These are phyloP conservation scores for Tenualosa ilisha DNA, from an alignment of 2,797 vertebrate genomes.

Conservation along the genomic window DNA sequence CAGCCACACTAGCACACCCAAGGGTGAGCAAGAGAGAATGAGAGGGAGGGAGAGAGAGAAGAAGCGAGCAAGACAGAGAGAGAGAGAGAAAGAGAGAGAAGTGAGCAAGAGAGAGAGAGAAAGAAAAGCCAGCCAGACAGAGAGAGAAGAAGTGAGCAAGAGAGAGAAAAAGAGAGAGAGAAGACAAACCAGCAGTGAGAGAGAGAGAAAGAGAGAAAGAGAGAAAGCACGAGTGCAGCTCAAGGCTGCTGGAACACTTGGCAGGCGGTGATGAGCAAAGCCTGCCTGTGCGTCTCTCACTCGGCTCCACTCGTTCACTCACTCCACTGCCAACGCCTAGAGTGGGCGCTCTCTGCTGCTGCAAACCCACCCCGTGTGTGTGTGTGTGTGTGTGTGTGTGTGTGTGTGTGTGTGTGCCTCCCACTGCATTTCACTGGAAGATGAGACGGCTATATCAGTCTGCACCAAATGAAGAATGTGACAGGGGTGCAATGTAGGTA, in stretches of 20 bases:
- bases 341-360: neutral
- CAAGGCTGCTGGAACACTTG: constrained; percentile 4
- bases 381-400: too few species aligned
- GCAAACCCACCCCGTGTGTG: neutral
- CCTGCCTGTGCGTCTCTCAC: neutral
- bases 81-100: too few species aligned
- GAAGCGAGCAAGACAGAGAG: too few species aligned
- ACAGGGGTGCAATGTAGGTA: neutral
- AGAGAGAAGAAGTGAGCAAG: too few species aligned
- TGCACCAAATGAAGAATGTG: neutral
- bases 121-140: too few species aligned
- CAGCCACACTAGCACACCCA: neutral
- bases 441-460: neutral
- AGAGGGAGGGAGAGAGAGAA: too few species aligned
- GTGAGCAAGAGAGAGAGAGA: too few species aligned
- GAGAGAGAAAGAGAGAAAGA: neutral
- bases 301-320: too few species aligned
- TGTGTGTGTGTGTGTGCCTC: too few species aligned
- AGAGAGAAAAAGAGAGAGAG: neutral
- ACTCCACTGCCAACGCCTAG: neutral
- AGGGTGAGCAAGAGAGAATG: too few species aligned
- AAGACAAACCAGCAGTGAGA: too few species aligned
- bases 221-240: neutral
- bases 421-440: neutral
- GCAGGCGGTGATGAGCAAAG: neutral